Base-by-base conservation (phyloP, 2,888 invertebrate species). In the Caenorhabditis japonica region DNA sequence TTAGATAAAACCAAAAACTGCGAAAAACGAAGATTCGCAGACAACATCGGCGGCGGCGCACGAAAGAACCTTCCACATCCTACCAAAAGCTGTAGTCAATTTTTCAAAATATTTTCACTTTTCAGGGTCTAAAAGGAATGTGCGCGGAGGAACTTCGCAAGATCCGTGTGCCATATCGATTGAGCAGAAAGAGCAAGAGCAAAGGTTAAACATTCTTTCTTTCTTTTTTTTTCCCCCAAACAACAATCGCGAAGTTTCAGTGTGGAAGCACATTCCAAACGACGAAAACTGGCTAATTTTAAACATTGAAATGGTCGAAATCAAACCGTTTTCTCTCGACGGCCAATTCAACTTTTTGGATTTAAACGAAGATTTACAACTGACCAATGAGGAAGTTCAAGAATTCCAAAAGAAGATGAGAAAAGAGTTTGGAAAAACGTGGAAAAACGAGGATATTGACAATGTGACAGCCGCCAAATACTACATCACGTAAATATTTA, bases 241-340 rank as follows among this genome's bases (percentile, higher is more conserved):
- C 23, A 15, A 51, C n/a, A 12, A 8, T 19, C 19, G 19, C 25
- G 10, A 17, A 17, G 33, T 77, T 85, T 49, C 61, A 85, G 87
- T 85, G 1, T 87, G 87, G 87, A 87, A 85, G 38, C 51, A 80
- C 51, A 77, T 87, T 36, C 87, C 87, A 4, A 85, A 82, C 46
- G 87, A 87, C 52, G 87, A 87, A 66, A 87, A 87, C 68, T 87
- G 87, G 87, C 55, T 87, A 46, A 77, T 76, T 15, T 64, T 87
- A 70, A 77, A 83, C 55, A 73, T 87, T 25, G 86, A 86, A 60
- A 76, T 85, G 77, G 55, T 85, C 38, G 56, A 77, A 27, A 77
- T 86, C 4, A 77, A 83, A 36, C 75, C 78, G 12, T 86, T 80
- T 70, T 64, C 79, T 10, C 77, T 36, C 4, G 79, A 83, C 13